phyloP scores from a whole-genome alignment of 1,140 invertebrate genomes.

The Platorchestia sp. region DNA sequence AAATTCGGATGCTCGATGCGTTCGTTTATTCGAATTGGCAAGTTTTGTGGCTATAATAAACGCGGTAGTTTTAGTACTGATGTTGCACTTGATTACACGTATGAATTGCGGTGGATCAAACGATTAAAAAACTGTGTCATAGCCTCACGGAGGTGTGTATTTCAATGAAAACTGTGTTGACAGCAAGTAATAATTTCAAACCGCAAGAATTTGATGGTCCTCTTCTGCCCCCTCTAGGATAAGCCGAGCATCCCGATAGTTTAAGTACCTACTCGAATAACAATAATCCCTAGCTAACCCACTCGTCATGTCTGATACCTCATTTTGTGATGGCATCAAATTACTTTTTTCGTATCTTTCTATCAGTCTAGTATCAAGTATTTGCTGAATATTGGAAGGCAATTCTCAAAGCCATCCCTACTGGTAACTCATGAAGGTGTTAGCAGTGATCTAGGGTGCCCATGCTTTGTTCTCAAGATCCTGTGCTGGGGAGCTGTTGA shows the following conservation, averaged over 20 bases:
- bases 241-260: not conserved
- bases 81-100: not conserved
- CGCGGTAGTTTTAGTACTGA: not conserved
- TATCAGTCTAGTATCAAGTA: not conserved
- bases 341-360: not conserved
- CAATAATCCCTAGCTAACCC: not conserved
- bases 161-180: not conserved
- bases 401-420: not conserved
- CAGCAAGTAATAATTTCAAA: not conserved
- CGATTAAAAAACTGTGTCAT: not conserved
- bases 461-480: not conserved
- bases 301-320: not conserved
- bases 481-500: not conserved
- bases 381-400: not conserved
- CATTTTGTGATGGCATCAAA: not conserved
- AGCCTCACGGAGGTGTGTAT: not conserved
- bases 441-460: not conserved
- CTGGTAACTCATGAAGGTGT: not conserved
- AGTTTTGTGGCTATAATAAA: not conserved
- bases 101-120: not conserved
- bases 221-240: not conserved
- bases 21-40: not conserved
- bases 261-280: not conserved
- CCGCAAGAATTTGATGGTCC: not conserved
- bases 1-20: not conserved